phyloP scores from a whole-genome alignment of 2,797 vertebrate species.

The Rhadinocentrus ornatus region DNA sequence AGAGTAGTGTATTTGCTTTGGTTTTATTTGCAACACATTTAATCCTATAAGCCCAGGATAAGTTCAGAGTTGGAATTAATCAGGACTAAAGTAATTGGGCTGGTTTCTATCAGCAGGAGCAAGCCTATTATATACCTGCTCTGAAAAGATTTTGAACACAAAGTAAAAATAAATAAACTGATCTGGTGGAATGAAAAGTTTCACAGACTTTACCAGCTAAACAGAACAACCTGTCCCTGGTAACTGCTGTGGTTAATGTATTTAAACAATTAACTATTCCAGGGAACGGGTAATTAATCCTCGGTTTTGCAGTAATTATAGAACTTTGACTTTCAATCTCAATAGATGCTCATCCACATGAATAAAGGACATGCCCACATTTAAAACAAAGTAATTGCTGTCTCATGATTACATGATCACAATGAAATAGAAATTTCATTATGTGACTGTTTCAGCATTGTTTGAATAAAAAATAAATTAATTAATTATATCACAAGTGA shows the following conservation, averaged over 20 bases:
- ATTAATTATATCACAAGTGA: no score
- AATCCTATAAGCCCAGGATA: conserved; percentile 32
- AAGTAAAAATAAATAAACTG: conserved; percentile 1
- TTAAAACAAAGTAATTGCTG: background rate
- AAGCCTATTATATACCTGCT: conserved; percentile 19
- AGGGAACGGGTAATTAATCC: background rate
- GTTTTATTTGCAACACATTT: conserved; percentile 4
- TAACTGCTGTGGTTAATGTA: conserved; percentile 7
- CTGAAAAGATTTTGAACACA: conserved; percentile 24
- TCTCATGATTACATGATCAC: background rate
- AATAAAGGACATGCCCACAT: background rate
- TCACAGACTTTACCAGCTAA: background rate
- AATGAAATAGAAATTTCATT: background rate
- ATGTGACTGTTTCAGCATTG: background rate
- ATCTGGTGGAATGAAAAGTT: conserved; percentile 11
- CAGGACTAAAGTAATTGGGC: conserved; percentile 49
- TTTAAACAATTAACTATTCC: background rate
- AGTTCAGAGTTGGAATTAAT: conserved; percentile 49
- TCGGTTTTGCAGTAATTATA: background rate
- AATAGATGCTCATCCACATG: background rate
- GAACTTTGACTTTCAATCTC: background rate
- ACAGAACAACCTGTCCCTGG: background rate
- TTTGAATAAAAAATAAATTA: no score
- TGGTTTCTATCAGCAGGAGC: conserved; percentile 23
- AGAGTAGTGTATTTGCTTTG: conserved; percentile 14